phyloP scores from a whole-genome alignment of 2,113 vertebrate species.

The Kryptolebias marmoratus region DNA sequence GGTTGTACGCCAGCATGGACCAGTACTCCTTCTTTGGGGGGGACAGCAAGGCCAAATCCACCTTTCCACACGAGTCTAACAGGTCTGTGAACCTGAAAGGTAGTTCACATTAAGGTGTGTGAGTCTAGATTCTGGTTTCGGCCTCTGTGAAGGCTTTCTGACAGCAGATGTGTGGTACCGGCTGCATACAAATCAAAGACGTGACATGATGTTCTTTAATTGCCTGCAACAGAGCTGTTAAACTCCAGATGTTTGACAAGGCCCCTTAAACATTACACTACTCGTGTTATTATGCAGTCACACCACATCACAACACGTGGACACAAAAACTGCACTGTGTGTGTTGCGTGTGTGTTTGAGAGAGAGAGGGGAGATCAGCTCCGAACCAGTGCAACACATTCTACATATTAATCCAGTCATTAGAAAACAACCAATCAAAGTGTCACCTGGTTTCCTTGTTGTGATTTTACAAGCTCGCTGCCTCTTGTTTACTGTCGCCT shows the following conservation, averaged over 20 bases:
- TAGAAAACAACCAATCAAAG: slow-evolving; percentile 83
- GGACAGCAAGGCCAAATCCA: slow-evolving; percentile 88
- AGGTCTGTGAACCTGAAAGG: slow-evolving; percentile 91
- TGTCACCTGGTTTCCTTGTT: slow-evolving; percentile 76
- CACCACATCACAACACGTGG: slow-evolving; percentile 53
- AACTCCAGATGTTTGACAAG: slow-evolving; percentile 95
- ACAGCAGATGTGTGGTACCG: slow-evolving; percentile 68
- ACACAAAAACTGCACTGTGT: slow-evolving; percentile 31
- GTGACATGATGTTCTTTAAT: slow-evolving; percentile 96
- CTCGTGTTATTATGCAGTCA: slow-evolving; percentile 63
- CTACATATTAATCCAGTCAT: slow-evolving; percentile 80
- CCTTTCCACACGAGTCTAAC: slow-evolving; percentile 85
- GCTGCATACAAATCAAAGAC: slow-evolving; percentile 94
- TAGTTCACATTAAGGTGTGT: slow-evolving; percentile 15
- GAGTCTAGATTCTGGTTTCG: slow-evolving; percentile 3
- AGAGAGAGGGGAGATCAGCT: slow-evolving; percentile 20
- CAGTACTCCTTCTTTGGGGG: slow-evolving; percentile 90
- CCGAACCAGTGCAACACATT: slow-evolving; percentile 62
- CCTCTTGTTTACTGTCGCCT: slow-evolving; percentile 78
- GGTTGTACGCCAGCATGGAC: slow-evolving; percentile 97
- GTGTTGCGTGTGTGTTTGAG: slow-evolving; percentile 31
- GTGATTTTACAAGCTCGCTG: slow-evolving; percentile 79
- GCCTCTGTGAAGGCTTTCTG: slow-evolving; percentile 11
- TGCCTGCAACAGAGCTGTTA: slow-evolving; percentile 96
- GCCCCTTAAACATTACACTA: slow-evolving; percentile 76